Evolutionary conservation across 2,888 invertebrate species (phyloP), one percentile per base, ranked within the genome.

Genomic region (Drosophila niveifrons): DNA sequence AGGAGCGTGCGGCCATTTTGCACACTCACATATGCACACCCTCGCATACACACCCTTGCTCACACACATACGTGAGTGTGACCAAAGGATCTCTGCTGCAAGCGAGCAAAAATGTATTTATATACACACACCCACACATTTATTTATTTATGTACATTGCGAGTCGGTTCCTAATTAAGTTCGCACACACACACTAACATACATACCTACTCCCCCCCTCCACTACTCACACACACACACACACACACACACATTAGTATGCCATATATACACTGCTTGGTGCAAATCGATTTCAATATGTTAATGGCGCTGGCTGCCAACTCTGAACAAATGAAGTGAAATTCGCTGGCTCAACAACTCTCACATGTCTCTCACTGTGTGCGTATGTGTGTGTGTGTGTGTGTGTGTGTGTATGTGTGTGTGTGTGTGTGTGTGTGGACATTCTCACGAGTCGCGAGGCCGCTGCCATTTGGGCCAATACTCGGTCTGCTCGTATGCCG

Each of bases 281-380:
- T 44, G 18, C 73, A 70, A 88, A 83, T 83, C 87, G 89, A 88
- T 88, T 83, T 67, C 82, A 86, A 88, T 88, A 83, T 75, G 83
- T 84, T 83, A 88, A 83, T 83, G 89, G 83, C 50, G 31, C 44
- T 68, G 61, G 46, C 59, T 66, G 71, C 63, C 66, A 88, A 68
- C 66, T 65, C 67, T 66, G 71, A 74, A 83, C 80, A 80, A 86
- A 82, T 82, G 69, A 86, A 86, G 72, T 75, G 72, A 86, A 86
- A 72, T 71, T 83, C 59, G 66, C 68, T 80, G 72, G 61, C 76
- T 73, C 63, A 71, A 66, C 81, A 80, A 69, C 74, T 71, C 68
- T 36, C 47, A 36, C 46, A 57, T 51, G 39, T 47, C 39, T 56
- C 47, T 48, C 36, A 23, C 23, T 3, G 18, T 18, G 18, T 50